phyloP scores from a whole-genome alignment of 2,797 vertebrate species.

The Labroides dimidiatus region DNA sequence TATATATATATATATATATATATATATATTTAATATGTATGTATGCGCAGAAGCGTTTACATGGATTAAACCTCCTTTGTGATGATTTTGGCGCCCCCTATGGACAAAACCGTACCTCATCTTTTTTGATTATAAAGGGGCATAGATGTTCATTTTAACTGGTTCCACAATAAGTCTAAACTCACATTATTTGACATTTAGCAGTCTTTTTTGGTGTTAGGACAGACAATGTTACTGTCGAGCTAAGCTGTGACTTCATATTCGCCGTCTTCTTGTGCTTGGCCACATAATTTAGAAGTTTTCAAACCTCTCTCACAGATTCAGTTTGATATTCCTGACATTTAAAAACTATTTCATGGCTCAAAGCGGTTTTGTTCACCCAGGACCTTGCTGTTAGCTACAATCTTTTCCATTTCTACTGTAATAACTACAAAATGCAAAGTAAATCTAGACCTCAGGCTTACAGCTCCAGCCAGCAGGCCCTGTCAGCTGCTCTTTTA shows the following conservation, averaged over 20 bases:
- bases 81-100: no score
- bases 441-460: constrained; percentile 18
- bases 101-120: no score
- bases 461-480: constrained; percentile 18
- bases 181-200: no score
- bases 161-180: no score
- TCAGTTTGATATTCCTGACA: background rate
- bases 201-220: background rate
- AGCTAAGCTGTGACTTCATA: background rate
- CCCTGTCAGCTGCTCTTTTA: constrained; percentile 57
- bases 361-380: background rate
- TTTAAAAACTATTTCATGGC: background rate
- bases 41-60: no score
- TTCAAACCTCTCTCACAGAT: background rate
- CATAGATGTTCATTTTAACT: no score
- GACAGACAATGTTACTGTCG: no score
- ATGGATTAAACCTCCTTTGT: no score
- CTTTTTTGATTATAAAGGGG: no score
- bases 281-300: background rate
- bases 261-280: background rate
- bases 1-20: no score
- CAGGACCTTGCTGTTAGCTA: background rate
- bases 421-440: constrained; percentile 20
- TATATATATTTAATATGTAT: no score
- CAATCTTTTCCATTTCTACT: constrained; percentile 16